Evolutionary conservation across 2,797 vertebrate species (phyloP), one percentile per base, ranked within the genome.

Genomic region (Gastrophryne carolinensis): DNA sequence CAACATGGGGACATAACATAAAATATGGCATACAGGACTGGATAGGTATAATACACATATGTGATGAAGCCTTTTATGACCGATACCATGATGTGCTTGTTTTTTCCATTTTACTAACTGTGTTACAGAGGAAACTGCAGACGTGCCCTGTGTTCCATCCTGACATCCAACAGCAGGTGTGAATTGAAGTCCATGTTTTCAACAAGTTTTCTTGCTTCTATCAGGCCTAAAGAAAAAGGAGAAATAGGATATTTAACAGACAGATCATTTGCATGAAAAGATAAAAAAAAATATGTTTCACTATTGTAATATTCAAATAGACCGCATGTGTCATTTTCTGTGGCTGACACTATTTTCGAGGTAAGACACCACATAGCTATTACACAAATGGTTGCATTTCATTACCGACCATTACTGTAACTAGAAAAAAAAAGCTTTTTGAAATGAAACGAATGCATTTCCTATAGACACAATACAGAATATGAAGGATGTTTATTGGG

Each of bases 301-400:
- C 10, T 12, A 53, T 10, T 44, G 50, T 62, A 54, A 63, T 61
- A 69, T 56, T 24, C 65, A 62, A 11, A 17, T n/a, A 12, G 17
- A 32, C 34, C 26, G 56, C 23, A 12, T 41, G 65, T 76, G 56
- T 75, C 56, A 54, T 69, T 76, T 69, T 54, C 73, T 76, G 73
- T 62, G 27, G 44, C 73, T 63, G 66, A 63, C 49, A 69, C 57
- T 53, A 61, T 77, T n/a, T 56, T 77, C 64, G 63, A 70, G 19
- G 57, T 35, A 77, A 63, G 70, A 60, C 37, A 49, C 58, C 64
- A 49, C 74, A 63, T 26, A 63, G 57, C 66, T 56, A 70, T 77
- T 63, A 70, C 58, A 63, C 58, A 77, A 77, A 77, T 77, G 34
- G 49, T 29, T 70, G 50, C 47, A 70, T 70, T 70, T 70, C 57